Percentiles rank a stretch among this genome's conserved stretches.
phyloP scores from a whole-genome alignment of 1,140 invertebrate species.

The Neodiprion fabricii region DNA sequence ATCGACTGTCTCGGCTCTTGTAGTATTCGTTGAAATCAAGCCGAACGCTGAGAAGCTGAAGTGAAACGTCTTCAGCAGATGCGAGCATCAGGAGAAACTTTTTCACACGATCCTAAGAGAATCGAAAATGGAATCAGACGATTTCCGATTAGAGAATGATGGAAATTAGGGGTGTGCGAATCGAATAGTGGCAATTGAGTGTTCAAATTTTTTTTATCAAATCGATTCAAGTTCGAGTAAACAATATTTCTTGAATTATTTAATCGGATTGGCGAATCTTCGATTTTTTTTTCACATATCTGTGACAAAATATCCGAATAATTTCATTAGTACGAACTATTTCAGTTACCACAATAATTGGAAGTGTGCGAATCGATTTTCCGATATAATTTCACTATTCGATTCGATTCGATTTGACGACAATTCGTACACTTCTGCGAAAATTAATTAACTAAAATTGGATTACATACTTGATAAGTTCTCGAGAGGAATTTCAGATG shows the following conservation, averaged over 20 bases:
- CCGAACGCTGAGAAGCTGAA: constrained; percentile 87
- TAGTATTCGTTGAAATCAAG: constrained; percentile 93
- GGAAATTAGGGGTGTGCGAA: neutral
- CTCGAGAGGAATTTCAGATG: constrained; percentile 71
- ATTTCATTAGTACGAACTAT: too few relatives aligned
- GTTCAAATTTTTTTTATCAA: constrained; percentile 14
- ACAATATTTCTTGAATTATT: neutral
- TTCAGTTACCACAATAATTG: too few relatives aligned
- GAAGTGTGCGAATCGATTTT: too few relatives aligned
- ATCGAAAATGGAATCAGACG: constrained; percentile 23
- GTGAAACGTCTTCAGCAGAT: constrained; percentile 75
- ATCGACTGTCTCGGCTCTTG: constrained; percentile 76
- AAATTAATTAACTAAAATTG: neutral
- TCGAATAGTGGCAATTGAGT: too few relatives aligned
- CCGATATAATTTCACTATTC: neutral
- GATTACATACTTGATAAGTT: constrained; percentile 64
- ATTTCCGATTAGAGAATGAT: constrained; percentile 8
- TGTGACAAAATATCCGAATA: too few relatives aligned
- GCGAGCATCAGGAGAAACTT: constrained; percentile 83
- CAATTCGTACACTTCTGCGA: neutral
- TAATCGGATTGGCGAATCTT: constrained; percentile 27
- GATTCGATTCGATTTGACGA: neutral
- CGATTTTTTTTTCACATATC: neutral
- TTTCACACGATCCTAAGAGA: constrained; percentile 74
- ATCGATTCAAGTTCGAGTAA: constrained; percentile 2